phyloP scores from a whole-genome alignment of 23 tunicate species.

The Trididemnum nubilum region DNA sequence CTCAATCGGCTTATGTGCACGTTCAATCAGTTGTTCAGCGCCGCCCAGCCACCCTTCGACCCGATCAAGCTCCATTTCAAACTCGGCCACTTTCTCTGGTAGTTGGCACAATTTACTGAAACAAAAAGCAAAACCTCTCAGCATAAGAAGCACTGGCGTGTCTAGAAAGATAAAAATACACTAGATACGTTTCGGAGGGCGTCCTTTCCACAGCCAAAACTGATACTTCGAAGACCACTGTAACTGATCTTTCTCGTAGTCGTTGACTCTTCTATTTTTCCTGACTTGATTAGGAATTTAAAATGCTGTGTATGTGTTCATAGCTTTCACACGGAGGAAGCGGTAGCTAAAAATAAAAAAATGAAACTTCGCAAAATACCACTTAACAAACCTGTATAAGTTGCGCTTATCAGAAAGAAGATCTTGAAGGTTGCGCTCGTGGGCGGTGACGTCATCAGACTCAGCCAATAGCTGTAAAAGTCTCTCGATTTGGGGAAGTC shows the following conservation, averaged over 20 bases:
- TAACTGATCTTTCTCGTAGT: no score
- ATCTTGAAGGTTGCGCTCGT: not conserved
- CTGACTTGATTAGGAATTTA: no score
- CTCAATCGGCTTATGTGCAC: constrained; percentile 73
- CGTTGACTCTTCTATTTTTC: no score
- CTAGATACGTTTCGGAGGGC: not conserved
- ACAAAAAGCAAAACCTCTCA: not conserved
- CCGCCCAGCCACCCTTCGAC: constrained; percentile 66
- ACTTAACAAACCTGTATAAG: no score
- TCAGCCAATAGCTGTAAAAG: not conserved
- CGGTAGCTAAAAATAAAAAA: no score
- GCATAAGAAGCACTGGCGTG: no score
- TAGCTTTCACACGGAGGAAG: no score
- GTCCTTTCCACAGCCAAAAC: not conserved
- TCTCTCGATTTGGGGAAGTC: not conserved
- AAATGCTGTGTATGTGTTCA: no score
- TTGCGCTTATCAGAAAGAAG: no score
- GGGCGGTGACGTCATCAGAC: not conserved
- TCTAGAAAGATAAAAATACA: not conserved
- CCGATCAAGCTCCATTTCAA: constrained; percentile 23
- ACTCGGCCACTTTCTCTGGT: constrained; percentile 58
- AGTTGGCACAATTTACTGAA: constrained; percentile 76
- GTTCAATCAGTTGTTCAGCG: constrained; percentile 63
- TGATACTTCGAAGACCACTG: no score
- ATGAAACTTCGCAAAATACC: no score